These are phyloP conservation scores for Dunckerocampus dactyliophorus DNA, from an alignment of 2,113 vertebrate species.

Conservation along the genomic window DNA sequence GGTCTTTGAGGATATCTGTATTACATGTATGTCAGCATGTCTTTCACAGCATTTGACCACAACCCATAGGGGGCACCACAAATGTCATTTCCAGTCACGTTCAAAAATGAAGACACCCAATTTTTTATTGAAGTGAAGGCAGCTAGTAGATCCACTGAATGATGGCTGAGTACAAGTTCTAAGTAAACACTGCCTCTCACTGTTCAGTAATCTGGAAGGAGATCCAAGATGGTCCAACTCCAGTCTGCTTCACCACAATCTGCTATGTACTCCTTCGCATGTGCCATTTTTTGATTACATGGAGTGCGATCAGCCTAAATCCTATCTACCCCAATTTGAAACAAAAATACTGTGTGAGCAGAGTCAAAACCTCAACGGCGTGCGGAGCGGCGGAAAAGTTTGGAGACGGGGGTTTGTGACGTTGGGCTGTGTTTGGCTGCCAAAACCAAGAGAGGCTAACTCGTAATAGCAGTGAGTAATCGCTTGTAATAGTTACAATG, in stretches of 20 bases:
- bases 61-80: no score
- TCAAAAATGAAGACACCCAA: not conserved
- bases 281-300: conserved; percentile 46
- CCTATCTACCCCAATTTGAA: conserved; percentile 45
- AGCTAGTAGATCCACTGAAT: conserved; percentile 11
- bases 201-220: conserved; percentile 32
- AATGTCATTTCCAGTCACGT: no score
- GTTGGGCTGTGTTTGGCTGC: not conserved
- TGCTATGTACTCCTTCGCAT: conserved; percentile 4
- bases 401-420: not conserved
- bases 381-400: not conserved
- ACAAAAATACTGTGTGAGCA: conserved; percentile 25
- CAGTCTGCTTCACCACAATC: conserved; percentile 29
- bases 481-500: conserved; percentile 1
- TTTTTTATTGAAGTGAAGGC: not conserved
- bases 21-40: no score
- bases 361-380: conserved; percentile 28
- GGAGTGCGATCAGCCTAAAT: conserved; percentile 26
- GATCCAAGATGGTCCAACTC: conserved; percentile 16
- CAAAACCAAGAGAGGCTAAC: conserved; percentile 2
- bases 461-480: not conserved
- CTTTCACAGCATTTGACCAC: no score
- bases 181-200: conserved; percentile 37
- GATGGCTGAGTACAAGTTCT: conserved; percentile 19
- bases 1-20: no score